phyloP scores from a whole-genome alignment of 2,113 vertebrate species.

The Cnemophilus loriae region DNA sequence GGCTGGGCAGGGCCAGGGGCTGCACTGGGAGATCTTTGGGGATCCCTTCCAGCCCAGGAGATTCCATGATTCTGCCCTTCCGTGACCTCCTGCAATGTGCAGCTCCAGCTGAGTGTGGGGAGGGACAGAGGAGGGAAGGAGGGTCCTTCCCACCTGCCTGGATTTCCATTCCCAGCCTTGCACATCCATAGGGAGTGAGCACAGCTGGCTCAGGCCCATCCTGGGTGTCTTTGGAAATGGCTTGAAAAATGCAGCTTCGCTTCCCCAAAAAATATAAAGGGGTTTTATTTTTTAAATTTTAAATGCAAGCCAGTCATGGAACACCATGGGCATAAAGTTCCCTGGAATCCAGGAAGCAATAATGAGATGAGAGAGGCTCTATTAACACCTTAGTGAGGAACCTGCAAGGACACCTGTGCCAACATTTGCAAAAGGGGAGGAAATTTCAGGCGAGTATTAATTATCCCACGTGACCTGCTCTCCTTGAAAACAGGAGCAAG shows the following conservation, averaged over 20 bases:
- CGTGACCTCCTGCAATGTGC: not conserved
- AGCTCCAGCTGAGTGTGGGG: not conserved
- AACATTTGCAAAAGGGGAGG: not conserved
- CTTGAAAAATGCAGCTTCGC: not conserved
- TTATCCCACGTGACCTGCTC: not conserved
- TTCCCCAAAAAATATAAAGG: not conserved
- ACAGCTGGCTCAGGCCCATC: not conserved
- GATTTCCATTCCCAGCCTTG: not conserved
- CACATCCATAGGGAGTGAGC: accelerated
- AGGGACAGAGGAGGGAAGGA: not conserved
- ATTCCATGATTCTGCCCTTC: not conserved
- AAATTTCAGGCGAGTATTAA: not conserved
- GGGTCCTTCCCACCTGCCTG: not conserved
- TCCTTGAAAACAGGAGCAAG: not conserved
- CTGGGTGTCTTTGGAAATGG: not conserved
- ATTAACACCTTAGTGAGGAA: not conserved
- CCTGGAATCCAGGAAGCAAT: not conserved
- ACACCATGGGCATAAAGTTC: not conserved
- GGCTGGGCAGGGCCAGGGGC: not conserved
- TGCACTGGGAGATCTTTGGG: accelerated
- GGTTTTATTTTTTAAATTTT: not conserved
- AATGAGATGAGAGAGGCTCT: not conserved
- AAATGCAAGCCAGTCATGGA: not conserved
- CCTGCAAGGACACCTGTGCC: not conserved
- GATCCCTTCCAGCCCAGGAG: accelerated